Percentiles rank a stretch among this genome's conserved stretches.
Evolutionary conservation across 2,113 vertebrate species (phyloP).

Genomic region (Paradoxurus hermaphroditus): DNA sequence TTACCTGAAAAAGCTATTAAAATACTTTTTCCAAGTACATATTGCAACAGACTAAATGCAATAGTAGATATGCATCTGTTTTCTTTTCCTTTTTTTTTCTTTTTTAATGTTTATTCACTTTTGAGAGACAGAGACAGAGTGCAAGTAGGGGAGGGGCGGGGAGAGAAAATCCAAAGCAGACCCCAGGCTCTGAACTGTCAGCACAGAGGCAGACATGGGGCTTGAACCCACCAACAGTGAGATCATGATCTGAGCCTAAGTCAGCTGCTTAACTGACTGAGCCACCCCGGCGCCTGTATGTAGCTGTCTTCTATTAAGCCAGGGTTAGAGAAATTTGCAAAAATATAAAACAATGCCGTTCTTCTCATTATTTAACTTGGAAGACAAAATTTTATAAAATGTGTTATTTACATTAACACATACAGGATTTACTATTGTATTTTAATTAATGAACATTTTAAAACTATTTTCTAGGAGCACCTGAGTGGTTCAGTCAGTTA

Average conservation of each 20-base stretch:
- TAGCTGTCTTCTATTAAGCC: neutral
- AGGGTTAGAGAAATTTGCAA: neutral
- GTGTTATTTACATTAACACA: neutral
- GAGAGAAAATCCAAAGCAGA: too few relatives aligned
- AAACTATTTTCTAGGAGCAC: neutral
- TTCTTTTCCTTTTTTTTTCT: too few relatives aligned
- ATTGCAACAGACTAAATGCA: neutral
- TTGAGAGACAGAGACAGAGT: too few relatives aligned
- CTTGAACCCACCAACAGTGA: too few relatives aligned
- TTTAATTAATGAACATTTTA: neutral
- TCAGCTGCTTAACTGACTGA: too few relatives aligned
- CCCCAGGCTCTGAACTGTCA: too few relatives aligned
- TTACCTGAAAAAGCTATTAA: neutral
- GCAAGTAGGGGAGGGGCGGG: too few relatives aligned
- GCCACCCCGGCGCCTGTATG: neutral
- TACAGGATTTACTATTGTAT: neutral
- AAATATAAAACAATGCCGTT: neutral
- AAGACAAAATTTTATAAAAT: neutral
- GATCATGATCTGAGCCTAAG: too few relatives aligned
- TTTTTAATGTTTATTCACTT: too few relatives aligned
- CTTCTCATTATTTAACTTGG: neutral
- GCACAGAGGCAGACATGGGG: too few relatives aligned
- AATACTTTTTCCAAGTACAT: neutral
- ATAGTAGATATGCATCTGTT: neutral
- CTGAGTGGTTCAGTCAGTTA: too few relatives aligned